Base-by-base conservation (phyloP, 2,113 vertebrate genomes). In the Amblyornis subalaris region DNA sequence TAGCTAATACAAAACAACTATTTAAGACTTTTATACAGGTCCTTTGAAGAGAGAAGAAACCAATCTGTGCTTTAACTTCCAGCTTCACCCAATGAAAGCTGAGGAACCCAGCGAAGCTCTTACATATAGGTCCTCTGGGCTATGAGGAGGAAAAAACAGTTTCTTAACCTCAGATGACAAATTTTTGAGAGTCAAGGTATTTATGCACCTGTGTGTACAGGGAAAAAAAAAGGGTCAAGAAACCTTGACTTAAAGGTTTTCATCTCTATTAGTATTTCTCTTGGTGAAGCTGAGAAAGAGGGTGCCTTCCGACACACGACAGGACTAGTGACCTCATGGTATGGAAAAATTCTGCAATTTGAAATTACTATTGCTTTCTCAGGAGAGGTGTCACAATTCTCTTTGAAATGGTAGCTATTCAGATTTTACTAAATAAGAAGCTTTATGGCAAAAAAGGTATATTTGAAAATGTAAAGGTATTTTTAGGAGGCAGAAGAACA, bases 391-490 rank as follows among this genome's bases (percentile, higher is more conserved):
- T 29, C 53, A 65, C 45, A 70, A 72, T 87, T 96, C 57, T 53
- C 53, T 88, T 89, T 86, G 73, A 80, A 77, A 75, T 24, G 16
- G 44, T 4, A 79, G 47, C 12, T 38, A 77, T 83, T 93, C 48
- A 73, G 70, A 76, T 71, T 93, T 70, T 67, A 72, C 12, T 21
- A 93, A 92, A 95, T 89, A 88, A 89, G 42, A 53, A 94, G 33
- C 13, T 95, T 82, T 82, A 83, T 23, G 53, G 29, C 9, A 79
- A 61, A 77, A 62, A 85, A 10, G 7, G 35, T 91, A 9, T 64
- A n/a, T 71, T n/a, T 58, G 61, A 85, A 93, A 94, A 90, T 13
- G 14, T 2, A 83, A 89, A 70, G 23, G 26, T 45, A 57, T 48
- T 71, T 64, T 73, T 53, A 62, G 73, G 67, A 88, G 44, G n/a